A percentile compares a stretch with the other conserved stretches of the same genome.
These are phyloP conservation scores for Anolis carolinensis DNA, from an alignment of 2,113 vertebrate genomes.

Conservation along the genomic window DNA sequence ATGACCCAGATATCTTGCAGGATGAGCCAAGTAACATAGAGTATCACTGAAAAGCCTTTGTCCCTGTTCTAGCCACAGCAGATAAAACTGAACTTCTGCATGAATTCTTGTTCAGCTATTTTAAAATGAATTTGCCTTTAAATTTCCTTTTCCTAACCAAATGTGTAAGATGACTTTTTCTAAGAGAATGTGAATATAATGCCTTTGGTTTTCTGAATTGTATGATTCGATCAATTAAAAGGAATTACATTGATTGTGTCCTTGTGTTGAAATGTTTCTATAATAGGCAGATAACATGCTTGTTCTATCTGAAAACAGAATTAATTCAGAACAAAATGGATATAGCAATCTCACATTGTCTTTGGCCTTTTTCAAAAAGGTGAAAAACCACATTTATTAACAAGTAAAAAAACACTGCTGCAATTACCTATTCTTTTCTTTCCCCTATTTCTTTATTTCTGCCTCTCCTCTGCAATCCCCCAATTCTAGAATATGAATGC, in stretches of 20 bases:
- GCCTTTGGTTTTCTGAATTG: slow-evolving; percentile 59
- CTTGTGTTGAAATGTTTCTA: slow-evolving; percentile 63
- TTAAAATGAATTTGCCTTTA: too few species aligned
- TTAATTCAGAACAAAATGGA: slow-evolving; percentile 64
- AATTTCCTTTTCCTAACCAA: slow-evolving; percentile 45
- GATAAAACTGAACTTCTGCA: too few species aligned
- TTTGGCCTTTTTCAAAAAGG: neutral
- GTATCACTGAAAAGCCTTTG: too few species aligned
- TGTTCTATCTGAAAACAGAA: slow-evolving; percentile 68
- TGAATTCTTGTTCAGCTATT: too few species aligned
- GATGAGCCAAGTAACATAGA: too few species aligned
- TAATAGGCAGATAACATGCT: slow-evolving; percentile 61
- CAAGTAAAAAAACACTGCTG: too few species aligned
- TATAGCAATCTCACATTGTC: slow-evolving; percentile 37
- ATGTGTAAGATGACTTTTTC: slow-evolving; percentile 63
- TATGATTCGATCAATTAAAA: slow-evolving; percentile 64
- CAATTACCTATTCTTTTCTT: too few species aligned
- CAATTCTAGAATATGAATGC: neutral
- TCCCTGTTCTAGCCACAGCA: too few species aligned
- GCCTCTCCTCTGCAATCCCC: neutral
- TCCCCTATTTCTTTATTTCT: too few species aligned
- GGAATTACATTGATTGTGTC: slow-evolving; percentile 60
- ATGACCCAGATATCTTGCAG: too few species aligned
- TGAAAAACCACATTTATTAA: too few species aligned
- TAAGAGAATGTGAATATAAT: slow-evolving; percentile 43